phyloP scores from a whole-genome alignment of 2,888 invertebrate species.

The Altica lythri region DNA sequence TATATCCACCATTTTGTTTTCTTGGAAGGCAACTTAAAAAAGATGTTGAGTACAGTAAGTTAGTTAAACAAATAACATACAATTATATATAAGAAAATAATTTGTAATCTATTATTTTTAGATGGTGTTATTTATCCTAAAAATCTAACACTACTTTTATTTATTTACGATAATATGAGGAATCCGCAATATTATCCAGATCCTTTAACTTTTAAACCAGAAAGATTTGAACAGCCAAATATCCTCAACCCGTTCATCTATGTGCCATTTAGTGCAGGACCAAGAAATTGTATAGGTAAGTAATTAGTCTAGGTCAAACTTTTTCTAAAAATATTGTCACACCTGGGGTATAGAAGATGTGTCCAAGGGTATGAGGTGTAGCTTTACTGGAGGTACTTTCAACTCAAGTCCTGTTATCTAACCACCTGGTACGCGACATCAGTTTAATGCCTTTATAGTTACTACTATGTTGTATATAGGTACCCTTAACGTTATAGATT shows the following conservation, averaged over 20 bases:
- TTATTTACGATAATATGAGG: conserved; percentile 20
- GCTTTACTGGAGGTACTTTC: no score
- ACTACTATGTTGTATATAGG: no score
- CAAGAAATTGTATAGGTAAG: conserved; percentile 27
- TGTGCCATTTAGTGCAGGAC: conserved; percentile 25
- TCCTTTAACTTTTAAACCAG: conserved; percentile 32
- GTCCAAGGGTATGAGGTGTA: no score
- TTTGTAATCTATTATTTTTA: neutral
- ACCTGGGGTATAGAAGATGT: neutral
- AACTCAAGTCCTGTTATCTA: no score
- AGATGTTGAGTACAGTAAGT: conserved; percentile 43
- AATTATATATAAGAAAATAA: neutral
- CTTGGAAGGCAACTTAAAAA: conserved; percentile 56
- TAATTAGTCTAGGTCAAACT: neutral
- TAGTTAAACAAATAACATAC: no score
- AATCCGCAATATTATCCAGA: conserved; percentile 30
- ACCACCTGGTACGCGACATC: no score
- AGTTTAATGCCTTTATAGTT: no score
- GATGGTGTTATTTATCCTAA: neutral
- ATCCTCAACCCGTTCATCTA: conserved; percentile 11
- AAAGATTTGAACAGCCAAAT: conserved; percentile 37
- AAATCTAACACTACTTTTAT: neutral
- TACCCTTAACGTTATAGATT: no score
- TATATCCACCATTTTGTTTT: conserved; percentile 62
- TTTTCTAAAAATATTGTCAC: neutral